Percentiles rank a stretch among this genome's conserved stretches.
Conservation (phyloP, 2,888 invertebrate species). For the Pachydiplax longipennis region DNA sequence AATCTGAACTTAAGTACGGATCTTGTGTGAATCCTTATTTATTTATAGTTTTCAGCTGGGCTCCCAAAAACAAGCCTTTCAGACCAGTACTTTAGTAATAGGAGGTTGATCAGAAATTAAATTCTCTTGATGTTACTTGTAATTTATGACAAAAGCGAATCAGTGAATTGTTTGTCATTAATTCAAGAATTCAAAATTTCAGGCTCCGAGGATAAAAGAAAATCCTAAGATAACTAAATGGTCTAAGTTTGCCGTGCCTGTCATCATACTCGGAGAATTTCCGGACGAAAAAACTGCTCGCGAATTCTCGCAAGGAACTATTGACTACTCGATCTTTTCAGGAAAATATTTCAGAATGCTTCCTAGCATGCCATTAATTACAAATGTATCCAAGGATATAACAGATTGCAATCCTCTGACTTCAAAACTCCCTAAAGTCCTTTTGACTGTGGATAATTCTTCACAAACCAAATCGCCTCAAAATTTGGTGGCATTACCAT, state of each 20-base stretch:
- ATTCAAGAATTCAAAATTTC: not conserved
- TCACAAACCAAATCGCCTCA: not conserved
- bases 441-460: not conserved
- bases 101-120: no score
- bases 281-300: slow-evolving; percentile 14
- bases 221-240: not conserved
- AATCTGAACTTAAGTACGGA: not conserved
- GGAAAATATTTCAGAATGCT: slow-evolving; percentile 36
- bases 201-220: not conserved
- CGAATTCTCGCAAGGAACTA: not conserved
- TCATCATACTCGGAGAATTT: slow-evolving; percentile 13
- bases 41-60: not conserved
- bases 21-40: not conserved
- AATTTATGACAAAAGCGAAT: not conserved
- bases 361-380: slow-evolving; percentile 30
- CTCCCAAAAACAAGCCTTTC: no score
- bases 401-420: not conserved
- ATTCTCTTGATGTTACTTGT: not conserved
- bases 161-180: not conserved
- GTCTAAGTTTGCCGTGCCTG: slow-evolving; percentile 9
- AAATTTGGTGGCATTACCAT: not conserved
- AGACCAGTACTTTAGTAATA: no score
- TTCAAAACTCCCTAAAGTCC: slow-evolving; percentile 6
- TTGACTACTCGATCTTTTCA: not conserved
- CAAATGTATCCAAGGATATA: not conserved